Evolutionary conservation across 2,888 invertebrate species (phyloP).

Genomic region (Thymelicus lineola): DNA sequence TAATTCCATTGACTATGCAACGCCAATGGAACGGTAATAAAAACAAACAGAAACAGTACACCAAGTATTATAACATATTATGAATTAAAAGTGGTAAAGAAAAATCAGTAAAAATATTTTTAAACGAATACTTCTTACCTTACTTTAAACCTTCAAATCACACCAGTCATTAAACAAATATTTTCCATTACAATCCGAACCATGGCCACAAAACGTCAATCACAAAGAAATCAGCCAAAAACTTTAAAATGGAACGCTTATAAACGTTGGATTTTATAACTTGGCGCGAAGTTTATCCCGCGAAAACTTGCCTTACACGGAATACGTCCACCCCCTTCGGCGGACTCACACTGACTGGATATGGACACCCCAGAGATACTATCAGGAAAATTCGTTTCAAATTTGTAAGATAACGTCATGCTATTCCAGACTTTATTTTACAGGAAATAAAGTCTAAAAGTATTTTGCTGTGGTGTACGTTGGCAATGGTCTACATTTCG

Average conservation of each 20-base stretch:
- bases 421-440: conserved; percentile 30
- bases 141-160: conserved; percentile 19
- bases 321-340: conserved; percentile 42
- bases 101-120: background rate
- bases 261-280: conserved; percentile 1
- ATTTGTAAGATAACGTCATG: conserved; percentile 20
- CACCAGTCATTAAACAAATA: conserved; percentile 7
- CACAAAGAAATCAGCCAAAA: background rate
- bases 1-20: too few species aligned
- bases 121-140: background rate
- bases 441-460: background rate
- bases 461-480: conserved; percentile 1
- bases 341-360: conserved; percentile 40
- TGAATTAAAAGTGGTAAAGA: too few species aligned
- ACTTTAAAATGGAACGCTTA: background rate
- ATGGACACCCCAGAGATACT: conserved; percentile 36
- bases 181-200: conserved; percentile 20
- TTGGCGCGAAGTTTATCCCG: conserved; percentile 27
- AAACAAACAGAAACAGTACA: too few species aligned
- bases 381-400: conserved; percentile 38
- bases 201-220: conserved; percentile 21
- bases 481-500: conserved; percentile 43
- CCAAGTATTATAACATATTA: too few species aligned
- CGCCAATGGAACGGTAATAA: too few species aligned
- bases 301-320: conserved; percentile 40